These are phyloP conservation scores for Polia nebulosa DNA, from an alignment of 2,888 invertebrate genomes.

Conservation along the genomic window DNA sequence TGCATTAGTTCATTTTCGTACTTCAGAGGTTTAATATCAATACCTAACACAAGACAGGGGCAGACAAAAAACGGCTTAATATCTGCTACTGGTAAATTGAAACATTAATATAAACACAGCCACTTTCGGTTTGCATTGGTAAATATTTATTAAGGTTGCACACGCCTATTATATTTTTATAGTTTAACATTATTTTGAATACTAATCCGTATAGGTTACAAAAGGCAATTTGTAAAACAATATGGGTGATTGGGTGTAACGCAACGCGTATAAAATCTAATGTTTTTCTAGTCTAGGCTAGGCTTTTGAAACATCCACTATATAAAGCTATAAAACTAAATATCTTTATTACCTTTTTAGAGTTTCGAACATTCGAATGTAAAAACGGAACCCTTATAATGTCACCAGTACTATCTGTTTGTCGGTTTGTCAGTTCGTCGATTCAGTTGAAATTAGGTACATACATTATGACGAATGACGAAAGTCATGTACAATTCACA, in stretches of 20 bases:
- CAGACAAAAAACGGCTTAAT: too few species aligned
- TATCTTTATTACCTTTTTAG: constrained; percentile 2
- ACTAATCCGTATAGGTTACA: constrained; percentile 6
- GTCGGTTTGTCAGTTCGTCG: too few species aligned
- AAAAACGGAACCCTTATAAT: too few species aligned
- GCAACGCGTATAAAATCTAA: constrained; percentile 43
- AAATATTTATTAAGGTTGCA: constrained; percentile 13
- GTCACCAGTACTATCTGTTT: too few species aligned
- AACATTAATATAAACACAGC: neutral
- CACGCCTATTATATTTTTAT: constrained; percentile 2
- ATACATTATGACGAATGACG: too few species aligned
- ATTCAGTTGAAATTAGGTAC: too few species aligned
- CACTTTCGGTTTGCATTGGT: constrained; percentile 4
- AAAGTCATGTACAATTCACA: too few species aligned
- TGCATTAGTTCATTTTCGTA: too few species aligned
- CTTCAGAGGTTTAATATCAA: too few species aligned
- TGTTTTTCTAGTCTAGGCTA: constrained; percentile 6
- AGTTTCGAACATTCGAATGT: too few species aligned
- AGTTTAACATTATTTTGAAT: neutral
- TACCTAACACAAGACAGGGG: too few species aligned
- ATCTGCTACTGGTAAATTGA: neutral
- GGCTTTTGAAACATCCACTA: constrained; percentile 27
- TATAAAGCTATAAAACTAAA: constrained; percentile 16
- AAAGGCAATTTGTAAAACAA: constrained; percentile 28
- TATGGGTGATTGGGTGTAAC: constrained; percentile 3